These are phyloP conservation scores for Anastrepha ludens DNA, from an alignment of 1,140 invertebrate genomes.

Conservation along the genomic window DNA sequence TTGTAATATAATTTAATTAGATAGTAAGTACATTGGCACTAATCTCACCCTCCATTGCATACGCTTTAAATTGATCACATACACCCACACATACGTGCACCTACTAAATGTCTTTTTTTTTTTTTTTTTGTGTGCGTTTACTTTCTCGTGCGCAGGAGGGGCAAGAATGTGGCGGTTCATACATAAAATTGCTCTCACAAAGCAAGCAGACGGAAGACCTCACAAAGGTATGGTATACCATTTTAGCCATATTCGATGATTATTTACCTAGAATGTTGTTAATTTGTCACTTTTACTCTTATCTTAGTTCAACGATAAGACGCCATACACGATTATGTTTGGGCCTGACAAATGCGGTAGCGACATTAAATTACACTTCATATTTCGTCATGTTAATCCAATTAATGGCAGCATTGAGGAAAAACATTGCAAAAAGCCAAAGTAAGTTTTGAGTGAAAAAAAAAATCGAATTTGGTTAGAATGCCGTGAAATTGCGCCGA, in stretches of 20 bases:
- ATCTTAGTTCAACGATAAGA: constrained; percentile 92
- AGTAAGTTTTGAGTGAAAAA: constrained; percentile 72
- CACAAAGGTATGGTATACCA: constrained; percentile 72
- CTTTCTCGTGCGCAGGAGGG: constrained; percentile 83
- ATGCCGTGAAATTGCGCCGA: no score
- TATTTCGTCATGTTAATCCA: constrained; percentile 97
- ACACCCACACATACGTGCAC: not conserved
- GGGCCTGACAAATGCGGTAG: constrained; percentile 99
- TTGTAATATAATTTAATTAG: constrained; percentile 1
- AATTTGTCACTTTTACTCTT: not conserved
- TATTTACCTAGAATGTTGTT: constrained; percentile 55
- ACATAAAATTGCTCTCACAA: constrained; percentile 92
- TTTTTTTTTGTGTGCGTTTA: constrained; percentile 55
- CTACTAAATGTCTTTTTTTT: constrained; percentile 47
- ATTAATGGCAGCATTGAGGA: constrained; percentile 91
- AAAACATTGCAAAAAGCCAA: constrained; percentile 94
- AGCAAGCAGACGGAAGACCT: constrained; percentile 83
- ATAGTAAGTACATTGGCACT: not conserved
- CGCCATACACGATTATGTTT: constrained; percentile 99
- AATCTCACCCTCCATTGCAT: not conserved
- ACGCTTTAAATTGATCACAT: not conserved
- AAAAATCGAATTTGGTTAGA: no score
- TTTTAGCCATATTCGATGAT: not conserved
- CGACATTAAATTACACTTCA: constrained; percentile 97
- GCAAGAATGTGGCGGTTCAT: constrained; percentile 98